phyloP scores from a whole-genome alignment of 2,797 vertebrate genomes.

The Pangasius mekongensis region DNA sequence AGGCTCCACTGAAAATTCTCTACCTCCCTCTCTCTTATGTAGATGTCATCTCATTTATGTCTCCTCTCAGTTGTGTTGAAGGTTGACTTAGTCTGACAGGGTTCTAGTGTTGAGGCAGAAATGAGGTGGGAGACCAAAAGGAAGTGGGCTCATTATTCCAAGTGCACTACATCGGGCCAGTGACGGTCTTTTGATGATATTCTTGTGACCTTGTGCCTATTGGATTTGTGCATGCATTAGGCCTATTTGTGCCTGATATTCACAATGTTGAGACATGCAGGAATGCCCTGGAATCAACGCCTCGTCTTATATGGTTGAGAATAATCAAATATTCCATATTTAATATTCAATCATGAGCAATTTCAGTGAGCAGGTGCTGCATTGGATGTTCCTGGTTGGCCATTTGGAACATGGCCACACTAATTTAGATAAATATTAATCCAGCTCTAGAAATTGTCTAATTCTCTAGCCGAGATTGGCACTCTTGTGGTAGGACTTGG shows the following conservation, averaged over 20 bases:
- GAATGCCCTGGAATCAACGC: neutral
- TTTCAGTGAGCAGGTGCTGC: constrained; percentile 34
- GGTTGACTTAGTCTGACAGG: constrained; percentile 61
- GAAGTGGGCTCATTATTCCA: constrained; percentile 75
- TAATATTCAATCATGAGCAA: constrained; percentile 20
- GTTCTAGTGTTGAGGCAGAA: constrained; percentile 57
- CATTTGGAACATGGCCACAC: constrained; percentile 40
- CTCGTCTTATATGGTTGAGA: neutral
- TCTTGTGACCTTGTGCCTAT: constrained; percentile 62
- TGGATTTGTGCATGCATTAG: constrained; percentile 55
- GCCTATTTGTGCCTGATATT: constrained; percentile 2
- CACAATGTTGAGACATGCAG: neutral
- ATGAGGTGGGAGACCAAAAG: constrained; percentile 60
- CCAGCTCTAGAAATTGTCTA: constrained; percentile 42
- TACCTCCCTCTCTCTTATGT: constrained; percentile 57
- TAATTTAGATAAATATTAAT: constrained; percentile 57
- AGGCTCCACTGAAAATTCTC: constrained; percentile 48
- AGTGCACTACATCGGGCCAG: constrained; percentile 69
- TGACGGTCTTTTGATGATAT: constrained; percentile 61
- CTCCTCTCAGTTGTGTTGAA: constrained; percentile 44
- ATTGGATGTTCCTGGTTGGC: constrained; percentile 24
- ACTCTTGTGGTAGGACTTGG: constrained; percentile 14
- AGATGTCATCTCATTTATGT: constrained; percentile 59
- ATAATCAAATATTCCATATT: constrained; percentile 28
- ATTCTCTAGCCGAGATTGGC: constrained; percentile 22